Percentiles rank a stretch among this genome's conserved stretches.
Evolutionary conservation across 2,797 vertebrate genomes (phyloP).

Genomic region (Mormyrus hasselquistii): DNA sequence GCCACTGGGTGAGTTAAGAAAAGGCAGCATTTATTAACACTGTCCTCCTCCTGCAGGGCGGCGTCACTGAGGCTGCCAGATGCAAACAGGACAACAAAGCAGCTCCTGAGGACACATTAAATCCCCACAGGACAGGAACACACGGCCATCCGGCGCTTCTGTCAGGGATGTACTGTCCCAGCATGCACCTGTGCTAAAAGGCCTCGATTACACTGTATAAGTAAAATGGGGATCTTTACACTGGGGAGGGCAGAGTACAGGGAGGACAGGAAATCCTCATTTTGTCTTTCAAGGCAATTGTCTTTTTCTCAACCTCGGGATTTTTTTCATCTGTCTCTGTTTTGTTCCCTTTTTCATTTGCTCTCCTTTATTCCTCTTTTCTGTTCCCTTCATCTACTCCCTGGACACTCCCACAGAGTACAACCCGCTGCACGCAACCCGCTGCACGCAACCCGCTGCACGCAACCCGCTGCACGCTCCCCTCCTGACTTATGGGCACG

Average conservation of each 20-base stretch:
- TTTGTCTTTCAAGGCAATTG: neutral
- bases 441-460: no score
- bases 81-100: neutral
- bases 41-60: neutral
- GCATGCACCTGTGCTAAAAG: constrained; percentile 1
- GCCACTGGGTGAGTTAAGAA: neutral
- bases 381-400: neutral
- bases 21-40: neutral
- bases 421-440: neutral
- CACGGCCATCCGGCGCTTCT: neutral
- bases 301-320: neutral
- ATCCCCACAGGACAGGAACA: neutral
- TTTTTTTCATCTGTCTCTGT: neutral
- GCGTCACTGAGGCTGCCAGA: neutral
- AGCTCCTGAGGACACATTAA: constrained; percentile 1
- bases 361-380: neutral
- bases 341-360: neutral
- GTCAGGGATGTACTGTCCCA: neutral
- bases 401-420: neutral
- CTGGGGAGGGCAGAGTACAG: neutral
- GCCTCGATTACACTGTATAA: neutral
- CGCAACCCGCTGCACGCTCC: neutral
- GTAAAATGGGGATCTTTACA: neutral
- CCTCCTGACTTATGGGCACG: neutral
- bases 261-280: no score